Conservation (phyloP, 2,888 invertebrate species). For the Panopea generosa region DNA sequence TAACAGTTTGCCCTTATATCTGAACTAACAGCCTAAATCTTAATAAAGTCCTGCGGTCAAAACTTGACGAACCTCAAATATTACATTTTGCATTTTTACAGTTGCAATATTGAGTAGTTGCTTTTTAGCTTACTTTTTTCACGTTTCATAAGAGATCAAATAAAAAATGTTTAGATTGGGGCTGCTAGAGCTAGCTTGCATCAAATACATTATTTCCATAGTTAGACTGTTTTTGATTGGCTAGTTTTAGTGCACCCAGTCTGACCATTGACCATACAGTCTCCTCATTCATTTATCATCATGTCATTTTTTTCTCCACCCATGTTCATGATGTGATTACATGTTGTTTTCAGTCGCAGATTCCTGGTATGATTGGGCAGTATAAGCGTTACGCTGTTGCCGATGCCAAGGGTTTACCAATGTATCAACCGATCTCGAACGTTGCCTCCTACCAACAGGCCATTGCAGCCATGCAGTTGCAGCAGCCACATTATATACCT, state of each 20-base stretch:
- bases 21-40: conserved; percentile 9
- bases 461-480: conserved; percentile 89
- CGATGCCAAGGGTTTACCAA: conserved; percentile 94
- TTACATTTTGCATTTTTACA: conserved; percentile 7
- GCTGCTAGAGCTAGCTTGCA: conserved; percentile 8
- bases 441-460: conserved; percentile 92
- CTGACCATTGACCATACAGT: background rate
- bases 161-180: conserved; percentile 1
- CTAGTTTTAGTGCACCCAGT: conserved; percentile 8
- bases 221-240: conserved; percentile 1
- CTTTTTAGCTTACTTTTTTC: conserved; percentile 13
- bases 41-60: conserved; percentile 6
- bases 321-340: no score
- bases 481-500: conserved; percentile 74
- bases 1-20: conserved; percentile 10
- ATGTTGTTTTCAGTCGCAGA: conserved; percentile 50
- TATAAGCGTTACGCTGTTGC: conserved; percentile 96
- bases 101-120: conserved; percentile 11
- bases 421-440: conserved; percentile 88
- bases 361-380: conserved; percentile 84
- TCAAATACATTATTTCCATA: background rate
- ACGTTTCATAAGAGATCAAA: background rate
- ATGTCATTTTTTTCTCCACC: no score
- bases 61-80: background rate
- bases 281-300: no score